Percentiles rank a stretch among this genome's conserved stretches.
These are phyloP conservation scores for Tragelaphus scriptus DNA, from an alignment of 2,113 vertebrate genomes.

Conservation along the genomic window DNA sequence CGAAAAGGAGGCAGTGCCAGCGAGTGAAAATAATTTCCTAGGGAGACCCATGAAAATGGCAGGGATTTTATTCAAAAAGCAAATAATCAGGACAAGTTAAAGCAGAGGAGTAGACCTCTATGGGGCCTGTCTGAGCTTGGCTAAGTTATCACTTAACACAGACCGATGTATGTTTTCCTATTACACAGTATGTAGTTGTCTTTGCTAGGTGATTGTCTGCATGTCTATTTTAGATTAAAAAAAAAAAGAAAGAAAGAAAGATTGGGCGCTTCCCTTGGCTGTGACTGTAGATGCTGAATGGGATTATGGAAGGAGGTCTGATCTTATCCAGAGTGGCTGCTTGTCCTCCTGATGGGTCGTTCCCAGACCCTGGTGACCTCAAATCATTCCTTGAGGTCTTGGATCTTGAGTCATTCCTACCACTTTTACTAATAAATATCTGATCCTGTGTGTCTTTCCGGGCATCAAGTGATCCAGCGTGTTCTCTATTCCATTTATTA, in stretches of 20 bases:
- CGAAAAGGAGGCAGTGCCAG: background rate
- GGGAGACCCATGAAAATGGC: background rate
- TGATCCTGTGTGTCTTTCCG: background rate
- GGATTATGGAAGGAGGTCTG: background rate
- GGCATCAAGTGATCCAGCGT: background rate
- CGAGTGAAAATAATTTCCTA: background rate
- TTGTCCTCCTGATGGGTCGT: background rate
- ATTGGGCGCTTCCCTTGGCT: background rate
- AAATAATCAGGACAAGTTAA: slow-evolving; percentile 52
- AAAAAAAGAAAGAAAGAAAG: background rate
- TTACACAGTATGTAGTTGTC: background rate
- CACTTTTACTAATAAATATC: slow-evolving; percentile 49
- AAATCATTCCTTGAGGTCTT: background rate
- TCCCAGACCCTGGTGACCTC: slow-evolving; percentile 11
- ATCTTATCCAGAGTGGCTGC: background rate
- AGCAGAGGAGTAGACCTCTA: background rate
- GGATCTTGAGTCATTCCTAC: slow-evolving; percentile 28
- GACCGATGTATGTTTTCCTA: background rate
- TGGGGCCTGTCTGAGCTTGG: background rate
- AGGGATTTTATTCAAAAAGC: slow-evolving; percentile 35
- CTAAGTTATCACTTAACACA: slow-evolving; percentile 18
- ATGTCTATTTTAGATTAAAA: slow-evolving; percentile 32
- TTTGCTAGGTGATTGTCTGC: background rate
- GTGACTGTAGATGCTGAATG: background rate
- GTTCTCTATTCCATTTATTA: slow-evolving; percentile 2